A percentile compares a stretch with the other conserved stretches of the same genome.
Conservation (phyloP, 2,797 vertebrate species). For the Acridotheres tristis region DNA sequence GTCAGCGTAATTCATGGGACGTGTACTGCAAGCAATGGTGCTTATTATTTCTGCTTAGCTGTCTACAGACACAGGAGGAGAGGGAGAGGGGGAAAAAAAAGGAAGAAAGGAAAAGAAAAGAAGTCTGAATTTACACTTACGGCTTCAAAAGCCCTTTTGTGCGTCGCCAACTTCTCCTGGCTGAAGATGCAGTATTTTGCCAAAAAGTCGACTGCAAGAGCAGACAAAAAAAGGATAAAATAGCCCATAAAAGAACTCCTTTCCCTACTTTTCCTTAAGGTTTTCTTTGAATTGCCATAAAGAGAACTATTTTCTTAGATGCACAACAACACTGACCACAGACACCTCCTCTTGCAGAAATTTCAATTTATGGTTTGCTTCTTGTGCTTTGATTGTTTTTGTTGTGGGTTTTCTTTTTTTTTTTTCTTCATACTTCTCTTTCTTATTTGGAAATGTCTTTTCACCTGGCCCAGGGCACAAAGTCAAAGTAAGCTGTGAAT, state of each 20-base stretch:
- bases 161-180: slow-evolving; percentile 86
- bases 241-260: slow-evolving; percentile 57
- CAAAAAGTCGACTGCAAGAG: slow-evolving; percentile 90
- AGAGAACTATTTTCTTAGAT: slow-evolving; percentile 54
- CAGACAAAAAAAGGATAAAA: slow-evolving; percentile 69
- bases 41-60: slow-evolving; percentile 79
- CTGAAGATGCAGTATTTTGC: slow-evolving; percentile 93
- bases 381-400: background rate
- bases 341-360: slow-evolving; percentile 22
- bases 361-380: slow-evolving; percentile 8
- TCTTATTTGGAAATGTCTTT: slow-evolving; percentile 65
- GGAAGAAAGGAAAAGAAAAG: slow-evolving; percentile 76
- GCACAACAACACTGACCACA: background rate
- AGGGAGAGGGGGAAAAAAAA: slow-evolving; percentile 64
- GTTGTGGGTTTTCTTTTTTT: background rate
- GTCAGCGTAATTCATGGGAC: slow-evolving; percentile 79
- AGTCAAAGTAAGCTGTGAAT: slow-evolving; percentile 67
- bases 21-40: slow-evolving; percentile 73
- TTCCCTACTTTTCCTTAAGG: slow-evolving; percentile 12
- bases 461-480: slow-evolving; percentile 74
- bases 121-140: slow-evolving; percentile 86
- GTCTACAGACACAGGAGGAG: slow-evolving; percentile 79
- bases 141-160: slow-evolving; percentile 94
- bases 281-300: slow-evolving; percentile 59
- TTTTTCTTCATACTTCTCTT: background rate